Base-by-base conservation (phyloP, 2,113 vertebrate species). In the Kryptolebias marmoratus region DNA sequence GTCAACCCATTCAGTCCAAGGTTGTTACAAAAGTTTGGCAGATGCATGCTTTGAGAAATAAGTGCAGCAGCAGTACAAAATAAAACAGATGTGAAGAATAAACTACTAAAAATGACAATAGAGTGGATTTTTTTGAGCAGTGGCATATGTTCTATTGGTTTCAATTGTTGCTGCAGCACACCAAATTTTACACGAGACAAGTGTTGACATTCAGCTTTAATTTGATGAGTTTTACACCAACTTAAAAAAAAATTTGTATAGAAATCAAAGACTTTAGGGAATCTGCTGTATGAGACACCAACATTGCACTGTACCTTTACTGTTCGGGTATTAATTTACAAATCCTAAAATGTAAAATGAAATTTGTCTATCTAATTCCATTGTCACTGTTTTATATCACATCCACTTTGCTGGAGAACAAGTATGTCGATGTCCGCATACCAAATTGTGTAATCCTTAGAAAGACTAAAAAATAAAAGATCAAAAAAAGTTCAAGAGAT, bases 401-500 rank as follows among this genome's bases (percentile, higher is more conserved):
- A 66, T 80, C 49, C 13, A 75, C 56, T 56, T 8, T 44, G 7
- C 45, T 42, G 13, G 27, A 68, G 8, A 73, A 77, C 22, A 63
- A 60, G 27, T 50, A 55, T 62, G 48, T 67, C 30, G 36, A 27
- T 54, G 32, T 42, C 63, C 36, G 39, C 36, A 70, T 18, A 44
- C 76, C 1, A 11, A 13, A 65, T 45, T 50, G 31, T 49, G 57
- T 18, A 48, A 28, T 57, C 32, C 49, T 48, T 48, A 49, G 83
- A 82, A 79, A 78, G 50, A 15, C 56, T 50, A 14, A 13, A 32
- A 56, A 13, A 15, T 7, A 5, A 31, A 53, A 86, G 88, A 90
- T 92, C 83, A 90, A 50, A 47, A 11, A 0, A 45, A 91, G 87
- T 91, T 92, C 81, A 91, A 64, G 31, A 30, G 59, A 59, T 31